Base-by-base conservation (phyloP, 1,140 invertebrate species). In the Drosophila eugracilis region DNA sequence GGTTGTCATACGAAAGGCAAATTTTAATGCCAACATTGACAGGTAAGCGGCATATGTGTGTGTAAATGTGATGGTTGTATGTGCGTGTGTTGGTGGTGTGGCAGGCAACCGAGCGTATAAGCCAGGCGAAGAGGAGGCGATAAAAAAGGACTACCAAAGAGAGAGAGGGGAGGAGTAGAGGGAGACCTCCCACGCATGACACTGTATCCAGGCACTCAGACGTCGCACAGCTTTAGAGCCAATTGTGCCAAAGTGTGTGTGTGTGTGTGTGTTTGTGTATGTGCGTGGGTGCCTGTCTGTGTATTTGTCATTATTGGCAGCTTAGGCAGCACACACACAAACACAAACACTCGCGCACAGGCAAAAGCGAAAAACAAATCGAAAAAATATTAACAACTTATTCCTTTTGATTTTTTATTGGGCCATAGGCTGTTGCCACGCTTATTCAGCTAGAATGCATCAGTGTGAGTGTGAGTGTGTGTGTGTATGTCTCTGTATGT, bases 1-100 rank as follows among this genome's bases (percentile, higher is more conserved):
- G 63, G 66, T 72, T 85, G 73, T 62, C 67, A 59, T 63, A 78
- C 85, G 69, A 81, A 86, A 86, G 74, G 81, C 77, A 86, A 86
- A 86, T 86, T 86, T 78, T 86, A 86, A 86, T 86, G 81, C 81
- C 77, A 85, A 86, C 76, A 86, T 86, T 86, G 81, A 75, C 81
- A 80, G 60, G 72, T 79, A 67, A 62, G 37, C 58, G 59, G 55
- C 71, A 54, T 72, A 62, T 78, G 71, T 72, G 36, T 50, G 42
- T 24, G 48, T 42, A 30, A 41, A 24, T 65, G 22, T 24, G 9
- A 24, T 12, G 24, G 28, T 47, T 32, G 39, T 41, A 41, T 36
- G 24, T 45, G 34, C 32, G 41, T 42, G 52, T 73, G 49, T 60
- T 60, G 47, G 45, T 54, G 30, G 65, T 28, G 44, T 10, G 44